Percentiles rank a stretch among this genome's conserved stretches.
Evolutionary conservation across 2,113 vertebrate species (phyloP).

Genomic region (Elachura formosa): DNA sequence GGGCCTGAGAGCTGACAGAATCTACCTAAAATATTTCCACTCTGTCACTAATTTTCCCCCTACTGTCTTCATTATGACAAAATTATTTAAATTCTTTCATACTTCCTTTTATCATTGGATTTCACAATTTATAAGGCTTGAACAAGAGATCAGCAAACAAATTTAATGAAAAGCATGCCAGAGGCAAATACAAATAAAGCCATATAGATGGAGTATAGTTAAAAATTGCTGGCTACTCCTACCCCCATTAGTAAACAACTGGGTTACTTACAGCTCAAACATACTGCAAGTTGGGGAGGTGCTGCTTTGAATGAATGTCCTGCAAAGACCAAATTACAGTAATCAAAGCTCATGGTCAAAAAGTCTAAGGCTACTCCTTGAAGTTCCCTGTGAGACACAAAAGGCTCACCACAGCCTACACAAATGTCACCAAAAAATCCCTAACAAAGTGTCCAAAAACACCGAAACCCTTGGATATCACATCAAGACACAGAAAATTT

Average conservation of each 20-base stretch:
- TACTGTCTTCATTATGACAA: background rate
- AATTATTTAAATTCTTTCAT: background rate
- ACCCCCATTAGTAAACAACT: background rate
- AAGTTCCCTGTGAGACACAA: background rate
- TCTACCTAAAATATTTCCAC: background rate
- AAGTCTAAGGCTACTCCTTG: background rate
- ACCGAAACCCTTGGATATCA: background rate
- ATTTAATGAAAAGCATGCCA: background rate
- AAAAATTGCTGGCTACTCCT: background rate
- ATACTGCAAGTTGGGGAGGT: background rate
- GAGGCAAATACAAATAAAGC: background rate
- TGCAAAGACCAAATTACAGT: background rate
- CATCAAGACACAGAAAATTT: background rate
- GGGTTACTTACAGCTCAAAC: background rate
- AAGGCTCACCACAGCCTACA: background rate
- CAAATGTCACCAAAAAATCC: background rate
- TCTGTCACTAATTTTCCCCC: background rate
- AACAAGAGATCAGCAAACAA: background rate
- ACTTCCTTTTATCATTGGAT: background rate
- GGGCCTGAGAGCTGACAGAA: background rate
- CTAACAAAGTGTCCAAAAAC: background rate
- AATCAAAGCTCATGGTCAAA: slow-evolving; percentile 1
- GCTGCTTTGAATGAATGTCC: background rate
- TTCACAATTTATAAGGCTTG: background rate
- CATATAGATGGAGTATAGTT: background rate